Conservation (phyloP, 35 echinoderm and acorn worm genomes). For the Apostichopus californicus region DNA sequence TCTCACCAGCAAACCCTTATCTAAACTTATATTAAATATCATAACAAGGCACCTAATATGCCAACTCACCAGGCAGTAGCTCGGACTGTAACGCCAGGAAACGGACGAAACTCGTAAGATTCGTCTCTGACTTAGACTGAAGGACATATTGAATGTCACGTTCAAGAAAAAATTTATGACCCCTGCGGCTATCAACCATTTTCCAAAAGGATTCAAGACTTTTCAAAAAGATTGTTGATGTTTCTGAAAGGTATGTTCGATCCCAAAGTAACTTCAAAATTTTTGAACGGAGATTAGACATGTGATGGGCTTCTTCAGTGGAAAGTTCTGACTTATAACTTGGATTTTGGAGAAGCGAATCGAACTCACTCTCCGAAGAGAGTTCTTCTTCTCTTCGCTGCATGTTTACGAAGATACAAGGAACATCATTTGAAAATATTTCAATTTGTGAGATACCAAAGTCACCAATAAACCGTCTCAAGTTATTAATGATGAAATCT, state of each 20-base stretch:
- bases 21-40: too few species aligned
- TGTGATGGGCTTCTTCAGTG: background rate
- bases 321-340: background rate
- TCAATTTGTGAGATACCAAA: background rate
- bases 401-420: background rate
- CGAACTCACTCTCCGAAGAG: background rate
- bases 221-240: background rate
- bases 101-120: background rate
- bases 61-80: background rate
- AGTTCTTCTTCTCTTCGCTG: background rate
- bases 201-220: slow-evolving; percentile 36
- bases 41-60: too few species aligned
- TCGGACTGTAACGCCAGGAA: background rate
- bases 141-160: slow-evolving; percentile 14
- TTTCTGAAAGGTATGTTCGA: background rate
- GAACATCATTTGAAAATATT: background rate
- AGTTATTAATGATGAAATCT: background rate
- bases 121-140: background rate
- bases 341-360: background rate
- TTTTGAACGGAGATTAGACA: background rate
- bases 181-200: background rate
- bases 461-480: background rate
- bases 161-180: background rate
- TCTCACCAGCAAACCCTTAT: too few species aligned
- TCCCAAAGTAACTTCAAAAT: background rate